Evolutionary conservation across 2,113 vertebrate species (phyloP), one percentile per base, ranked within the genome.

Genomic region (Macheiramphus alcinus): DNA sequence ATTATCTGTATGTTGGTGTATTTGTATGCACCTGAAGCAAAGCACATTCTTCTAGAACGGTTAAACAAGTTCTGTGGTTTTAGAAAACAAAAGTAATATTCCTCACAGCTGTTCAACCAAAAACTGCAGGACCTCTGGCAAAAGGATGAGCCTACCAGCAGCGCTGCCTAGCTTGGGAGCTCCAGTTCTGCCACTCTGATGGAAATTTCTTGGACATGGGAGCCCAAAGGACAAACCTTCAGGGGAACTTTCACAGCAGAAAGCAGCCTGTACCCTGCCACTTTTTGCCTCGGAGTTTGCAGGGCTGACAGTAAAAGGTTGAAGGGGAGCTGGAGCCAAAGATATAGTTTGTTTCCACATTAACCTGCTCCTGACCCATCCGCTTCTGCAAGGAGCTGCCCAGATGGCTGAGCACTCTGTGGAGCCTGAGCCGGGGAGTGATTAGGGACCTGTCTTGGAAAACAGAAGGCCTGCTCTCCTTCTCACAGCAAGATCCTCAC

Each of bases 331-430:
- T 26, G 29, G 80, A 66, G 63, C 21, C 20, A 9, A 42, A 85
- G 23, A 70, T 1, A 29, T 4, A n/a, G 16, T 31, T 29, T 7
- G 10, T 43, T 75, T 79, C 47, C 53, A 56, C 11, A 8, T 32
- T n/a, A 79, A 48, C 10, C 36, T 31, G 14, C 31, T 63, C 68
- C 59, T 85, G 29, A 75, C 16, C 25, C 31, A 50, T 36, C 11
- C 20, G 6, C 7, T 29, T n/a, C 65, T 4, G 11, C 38, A 63
- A 40, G 34, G 19, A 48, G 65, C n/a, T 50, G 68, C 32, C 42
- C 34, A 9, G 19, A n/a, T 1, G 16, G 34, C 61, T 2, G 47
- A 79, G 55, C 1, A 1, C 23, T 10, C 63, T 25, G 29, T 9
- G 29, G 19, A 92, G 56, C 18, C 22, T 4, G 27, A 9, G 4